phyloP scores from a whole-genome alignment of 2,888 invertebrate species.

The Ormyrus nitidulus region DNA sequence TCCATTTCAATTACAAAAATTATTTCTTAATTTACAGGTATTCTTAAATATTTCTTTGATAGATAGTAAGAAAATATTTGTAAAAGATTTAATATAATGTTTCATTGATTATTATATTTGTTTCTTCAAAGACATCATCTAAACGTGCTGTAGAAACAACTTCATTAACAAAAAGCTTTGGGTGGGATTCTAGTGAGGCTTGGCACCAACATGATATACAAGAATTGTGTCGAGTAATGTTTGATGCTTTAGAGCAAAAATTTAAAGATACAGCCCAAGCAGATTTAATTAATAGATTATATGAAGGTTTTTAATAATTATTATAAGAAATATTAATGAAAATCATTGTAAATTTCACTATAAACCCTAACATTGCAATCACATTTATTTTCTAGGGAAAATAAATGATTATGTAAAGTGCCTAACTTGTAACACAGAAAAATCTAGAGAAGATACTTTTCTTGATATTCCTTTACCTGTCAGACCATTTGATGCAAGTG shows the following conservation, averaged over 20 bases:
- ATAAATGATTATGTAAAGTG: constrained; percentile 94
- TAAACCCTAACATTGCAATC: too few relatives aligned
- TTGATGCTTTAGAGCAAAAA: constrained; percentile 90
- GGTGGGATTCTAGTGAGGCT: constrained; percentile 92
- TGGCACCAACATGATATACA: constrained; percentile 97
- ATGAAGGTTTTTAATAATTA: constrained; percentile 77
- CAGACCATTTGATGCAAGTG: constrained; percentile 86
- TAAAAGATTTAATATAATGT: not conserved
- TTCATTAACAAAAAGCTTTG: constrained; percentile 90
- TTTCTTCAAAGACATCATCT: constrained; percentile 81
- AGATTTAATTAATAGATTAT: constrained; percentile 88
- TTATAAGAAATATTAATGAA: not conserved
- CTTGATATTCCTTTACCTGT: constrained; percentile 92
- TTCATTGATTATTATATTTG: constrained; percentile 21
- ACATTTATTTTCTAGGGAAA: constrained; percentile 76
- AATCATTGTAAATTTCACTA: too few relatives aligned
- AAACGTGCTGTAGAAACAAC: constrained; percentile 90
- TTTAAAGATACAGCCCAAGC: constrained; percentile 89
- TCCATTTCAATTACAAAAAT: constrained; percentile 89
- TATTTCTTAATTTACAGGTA: constrained; percentile 89
- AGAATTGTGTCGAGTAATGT: constrained; percentile 92
- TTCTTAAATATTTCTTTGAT: constrained; percentile 21
- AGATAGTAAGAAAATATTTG: not conserved
- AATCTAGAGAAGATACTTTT: constrained; percentile 88
- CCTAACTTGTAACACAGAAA: constrained; percentile 88